Evolutionary conservation across 2,888 invertebrate species (phyloP).

Genomic region (Drosophila trichaetosa): DNA sequence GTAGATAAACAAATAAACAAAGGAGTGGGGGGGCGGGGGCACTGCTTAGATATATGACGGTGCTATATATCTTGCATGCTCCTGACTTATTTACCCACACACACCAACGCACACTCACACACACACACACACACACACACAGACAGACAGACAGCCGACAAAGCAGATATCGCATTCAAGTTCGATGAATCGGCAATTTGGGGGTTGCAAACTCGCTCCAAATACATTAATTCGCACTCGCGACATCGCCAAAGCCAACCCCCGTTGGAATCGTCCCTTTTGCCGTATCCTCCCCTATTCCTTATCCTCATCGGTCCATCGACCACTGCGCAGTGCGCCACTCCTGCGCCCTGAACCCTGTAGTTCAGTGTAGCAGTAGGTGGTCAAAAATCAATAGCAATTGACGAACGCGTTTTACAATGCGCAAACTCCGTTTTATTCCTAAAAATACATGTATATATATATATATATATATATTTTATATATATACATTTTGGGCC

Average conservation of each 20-base stretch:
- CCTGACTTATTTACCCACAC: slow-evolving; percentile 49
- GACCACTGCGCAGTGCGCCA: slow-evolving; percentile 58
- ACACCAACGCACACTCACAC: slow-evolving; percentile 21
- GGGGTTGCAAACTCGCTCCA: slow-evolving; percentile 67
- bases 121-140: slow-evolving; percentile 9
- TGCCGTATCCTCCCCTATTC: slow-evolving; percentile 7
- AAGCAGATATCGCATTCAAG: slow-evolving; percentile 33
- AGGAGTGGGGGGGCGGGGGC: slow-evolving; percentile 30
- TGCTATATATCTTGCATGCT: slow-evolving; percentile 70
- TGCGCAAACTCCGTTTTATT: slow-evolving; percentile 66
- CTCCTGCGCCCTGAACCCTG: background rate
- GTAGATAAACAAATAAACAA: slow-evolving; percentile 77
- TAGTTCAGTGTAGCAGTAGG: slow-evolving; percentile 18
- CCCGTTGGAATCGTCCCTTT: slow-evolving; percentile 36
- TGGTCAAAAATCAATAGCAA: slow-evolving; percentile 64
- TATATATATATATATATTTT: background rate
- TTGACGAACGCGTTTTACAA: slow-evolving; percentile 46
- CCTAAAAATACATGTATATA: background rate
- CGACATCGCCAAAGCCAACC: slow-evolving; percentile 62
- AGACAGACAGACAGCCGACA: slow-evolving; percentile 17
- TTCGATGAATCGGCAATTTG: slow-evolving; percentile 49
- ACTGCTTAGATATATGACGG: slow-evolving; percentile 72
- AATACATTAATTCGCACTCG: slow-evolving; percentile 58
- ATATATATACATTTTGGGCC: background rate
- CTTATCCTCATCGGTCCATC: background rate